phyloP scores from a whole-genome alignment of 1,140 invertebrate species.

The Monomorium pharaonis region DNA sequence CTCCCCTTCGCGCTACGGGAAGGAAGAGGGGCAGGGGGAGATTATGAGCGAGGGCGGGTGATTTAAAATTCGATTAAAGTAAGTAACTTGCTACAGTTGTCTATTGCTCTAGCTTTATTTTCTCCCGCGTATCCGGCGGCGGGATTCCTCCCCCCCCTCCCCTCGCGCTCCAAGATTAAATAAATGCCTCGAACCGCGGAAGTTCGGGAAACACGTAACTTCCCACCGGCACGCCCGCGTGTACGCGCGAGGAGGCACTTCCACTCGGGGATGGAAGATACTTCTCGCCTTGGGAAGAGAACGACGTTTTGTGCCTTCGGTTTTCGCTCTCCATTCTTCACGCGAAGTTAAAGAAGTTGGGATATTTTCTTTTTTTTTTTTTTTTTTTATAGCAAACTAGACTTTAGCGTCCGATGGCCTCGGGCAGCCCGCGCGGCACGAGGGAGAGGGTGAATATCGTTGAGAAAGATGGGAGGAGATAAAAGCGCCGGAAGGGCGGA shows the following conservation, averaged over 20 bases:
- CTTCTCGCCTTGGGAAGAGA: conserved; percentile 22
- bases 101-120: conserved; percentile 39
- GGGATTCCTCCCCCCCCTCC: neutral
- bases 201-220: conserved; percentile 45
- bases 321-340: conserved; percentile 44
- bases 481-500: neutral
- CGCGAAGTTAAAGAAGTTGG: conserved; percentile 39
- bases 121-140: conserved; percentile 6
- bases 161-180: conserved; percentile 26
- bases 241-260: conserved; percentile 1
- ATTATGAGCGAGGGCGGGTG: neutral
- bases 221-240: neutral
- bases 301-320: conserved; percentile 29
- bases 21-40: too few relatives aligned
- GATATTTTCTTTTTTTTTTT: conserved; percentile 43
- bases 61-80: conserved; percentile 56
- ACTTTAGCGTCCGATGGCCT: conserved; percentile 28
- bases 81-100: conserved; percentile 21
- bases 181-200: conserved; percentile 38
- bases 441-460: conserved; percentile 11
- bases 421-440: conserved; percentile 8
- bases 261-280: conserved; percentile 22
- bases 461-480: neutral
- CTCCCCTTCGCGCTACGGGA: too few relatives aligned
- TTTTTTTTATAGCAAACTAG: conserved; percentile 12